Percentiles rank a stretch among this genome's conserved stretches.
These are phyloP conservation scores for Grammomys surdaster DNA, from an alignment of 2,113 vertebrate species.

Conservation along the genomic window DNA sequence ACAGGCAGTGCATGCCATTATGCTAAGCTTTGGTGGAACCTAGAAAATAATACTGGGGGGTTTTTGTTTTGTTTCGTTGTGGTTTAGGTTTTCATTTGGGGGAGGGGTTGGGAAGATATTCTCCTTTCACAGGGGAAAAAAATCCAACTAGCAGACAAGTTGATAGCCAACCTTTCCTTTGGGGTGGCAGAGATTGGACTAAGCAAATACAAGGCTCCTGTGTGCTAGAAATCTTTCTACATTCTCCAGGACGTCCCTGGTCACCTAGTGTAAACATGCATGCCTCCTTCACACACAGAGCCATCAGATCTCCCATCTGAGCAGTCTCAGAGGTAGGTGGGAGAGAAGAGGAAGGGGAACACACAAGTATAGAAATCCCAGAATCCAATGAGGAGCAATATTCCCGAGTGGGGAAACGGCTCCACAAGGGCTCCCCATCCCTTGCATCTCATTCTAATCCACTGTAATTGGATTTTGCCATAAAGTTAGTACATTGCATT, in stretches of 20 bases:
- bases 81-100: background rate
- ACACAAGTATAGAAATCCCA: background rate
- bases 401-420: conserved; percentile 7
- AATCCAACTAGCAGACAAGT: background rate
- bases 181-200: background rate
- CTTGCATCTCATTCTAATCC: conserved; percentile 56
- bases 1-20: background rate
- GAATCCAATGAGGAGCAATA: conserved; percentile 53
- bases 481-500: conserved; percentile 27
- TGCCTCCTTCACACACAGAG: background rate
- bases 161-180: background rate
- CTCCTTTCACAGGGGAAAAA: background rate
- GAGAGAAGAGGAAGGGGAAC: background rate
- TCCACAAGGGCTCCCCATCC: background rate
- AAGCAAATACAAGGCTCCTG: background rate
- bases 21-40: background rate
- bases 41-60: background rate
- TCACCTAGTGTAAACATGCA: background rate
- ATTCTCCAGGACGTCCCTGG: background rate
- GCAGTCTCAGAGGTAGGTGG: background rate
- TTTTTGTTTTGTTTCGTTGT: background rate
- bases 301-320: background rate
- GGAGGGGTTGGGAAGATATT: background rate
- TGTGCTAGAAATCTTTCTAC: background rate
- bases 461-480: conserved; percentile 47